Evolutionary conservation across 2,888 invertebrate species (phyloP).

Genomic region (Dascillus cervinus): DNA sequence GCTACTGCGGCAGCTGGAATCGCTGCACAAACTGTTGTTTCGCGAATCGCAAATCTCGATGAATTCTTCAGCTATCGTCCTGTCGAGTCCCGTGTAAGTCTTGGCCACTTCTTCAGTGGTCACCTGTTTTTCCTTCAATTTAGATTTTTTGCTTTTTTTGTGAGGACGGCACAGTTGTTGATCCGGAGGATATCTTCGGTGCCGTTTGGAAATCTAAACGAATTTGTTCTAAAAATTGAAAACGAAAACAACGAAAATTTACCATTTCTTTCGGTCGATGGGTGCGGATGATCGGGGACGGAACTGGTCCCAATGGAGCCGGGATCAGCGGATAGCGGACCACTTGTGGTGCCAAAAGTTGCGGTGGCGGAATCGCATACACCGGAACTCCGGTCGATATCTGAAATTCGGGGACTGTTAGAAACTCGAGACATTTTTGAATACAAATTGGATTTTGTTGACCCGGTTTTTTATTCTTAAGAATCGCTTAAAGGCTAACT

Average conservation of each 20-base stretch:
- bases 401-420: no score
- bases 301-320: conserved; percentile 35
- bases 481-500: not conserved
- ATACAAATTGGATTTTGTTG: no score
- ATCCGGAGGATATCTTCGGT: no score
- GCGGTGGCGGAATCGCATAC: conserved; percentile 30
- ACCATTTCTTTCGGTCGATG: conserved; percentile 15
- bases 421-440: no score
- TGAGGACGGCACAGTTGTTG: no score
- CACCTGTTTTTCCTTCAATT: conserved; percentile 26
- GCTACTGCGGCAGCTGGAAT: conserved; percentile 23
- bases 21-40: conserved; percentile 37
- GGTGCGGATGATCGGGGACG: conserved; percentile 34
- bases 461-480: not conserved
- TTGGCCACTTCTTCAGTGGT: conserved; percentile 49
- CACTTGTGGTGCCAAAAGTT: conserved; percentile 23
- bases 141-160: conserved; percentile 21
- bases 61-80: conserved; percentile 56
- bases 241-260: no score
- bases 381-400: no score
- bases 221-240: no score
- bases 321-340: conserved; percentile 35
- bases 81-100: conserved; percentile 55
- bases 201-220: no score
- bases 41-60: conserved; percentile 55